Percentiles rank a stretch among this genome's conserved stretches.
phyloP scores from a whole-genome alignment of 2,113 vertebrate genomes.

The Tachysurus vachellii region DNA sequence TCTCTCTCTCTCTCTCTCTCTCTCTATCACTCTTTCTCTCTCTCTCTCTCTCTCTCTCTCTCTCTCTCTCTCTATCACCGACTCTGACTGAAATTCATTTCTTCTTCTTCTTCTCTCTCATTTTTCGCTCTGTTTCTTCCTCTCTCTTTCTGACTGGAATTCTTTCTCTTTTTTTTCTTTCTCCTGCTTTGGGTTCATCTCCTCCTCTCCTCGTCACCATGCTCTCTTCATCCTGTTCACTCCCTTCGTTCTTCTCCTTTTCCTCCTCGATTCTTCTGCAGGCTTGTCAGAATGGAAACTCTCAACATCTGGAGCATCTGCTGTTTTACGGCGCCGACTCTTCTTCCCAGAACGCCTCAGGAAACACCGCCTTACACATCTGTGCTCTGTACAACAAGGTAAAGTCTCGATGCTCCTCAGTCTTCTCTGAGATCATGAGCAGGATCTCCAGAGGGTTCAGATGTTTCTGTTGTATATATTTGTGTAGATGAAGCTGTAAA shows the following conservation, averaged over 20 bases:
- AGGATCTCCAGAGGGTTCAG: not conserved
- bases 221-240: not conserved
- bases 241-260: not conserved
- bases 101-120: not conserved
- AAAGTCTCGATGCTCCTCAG: not conserved
- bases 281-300: conserved; percentile 84
- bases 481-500: not conserved
- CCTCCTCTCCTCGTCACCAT: not conserved
- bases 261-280: conserved; percentile 45
- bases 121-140: not conserved
- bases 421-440: not conserved
- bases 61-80: not conserved
- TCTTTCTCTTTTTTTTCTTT: not conserved
- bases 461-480: not conserved
- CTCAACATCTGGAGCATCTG: conserved; percentile 89
- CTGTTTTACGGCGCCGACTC: conserved; percentile 90
- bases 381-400: conserved; percentile 95
- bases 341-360: conserved; percentile 87
- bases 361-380: conserved; percentile 92
- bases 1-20: not conserved
- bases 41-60: not conserved
- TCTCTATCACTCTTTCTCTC: not conserved
- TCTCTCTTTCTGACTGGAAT: not conserved
- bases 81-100: not conserved
- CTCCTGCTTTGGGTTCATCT: conserved; percentile 32